Evolutionary conservation across 2,797 vertebrate genomes (phyloP).

Genomic region (Chanos chanos): DNA sequence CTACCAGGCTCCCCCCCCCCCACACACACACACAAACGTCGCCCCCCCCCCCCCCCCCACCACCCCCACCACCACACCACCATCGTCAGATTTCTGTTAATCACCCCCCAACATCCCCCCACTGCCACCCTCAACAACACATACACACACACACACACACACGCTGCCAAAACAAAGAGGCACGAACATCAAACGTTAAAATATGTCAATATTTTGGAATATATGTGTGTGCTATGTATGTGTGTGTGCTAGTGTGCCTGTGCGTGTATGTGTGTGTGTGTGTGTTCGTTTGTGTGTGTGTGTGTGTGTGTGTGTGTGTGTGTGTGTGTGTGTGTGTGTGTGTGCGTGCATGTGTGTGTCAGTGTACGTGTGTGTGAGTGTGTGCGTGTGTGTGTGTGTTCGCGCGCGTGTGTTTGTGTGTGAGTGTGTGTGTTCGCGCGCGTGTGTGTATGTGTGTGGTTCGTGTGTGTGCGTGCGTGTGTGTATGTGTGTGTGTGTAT

Average conservation of each 20-base stretch:
- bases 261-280: not conserved
- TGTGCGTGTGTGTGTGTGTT: no score
- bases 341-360: no score
- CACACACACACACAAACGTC: conserved; percentile 8
- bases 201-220: conserved; percentile 61
- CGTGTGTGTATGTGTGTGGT: no score
- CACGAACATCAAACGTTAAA: conserved; percentile 67
- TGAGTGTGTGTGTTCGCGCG: no score
- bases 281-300: not conserved
- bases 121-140: conserved; percentile 59
- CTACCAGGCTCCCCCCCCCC: conserved; percentile 54
- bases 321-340: not conserved
- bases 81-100: conserved; percentile 36
- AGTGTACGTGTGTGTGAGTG: no score
- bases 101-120: conserved; percentile 19
- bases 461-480: no score
- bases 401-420: no score
- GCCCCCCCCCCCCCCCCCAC: conserved; percentile 56
- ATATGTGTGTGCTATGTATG: not conserved
- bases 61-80: conserved; percentile 2
- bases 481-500: no score
- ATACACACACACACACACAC: conserved; percentile 7
- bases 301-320: not conserved
- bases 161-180: conserved; percentile 74
- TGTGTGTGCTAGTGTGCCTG: not conserved